Evolutionary conservation across 2,888 invertebrate species (phyloP), one percentile per base, ranked within the genome.

Genomic region (Latheticus oryzae): DNA sequence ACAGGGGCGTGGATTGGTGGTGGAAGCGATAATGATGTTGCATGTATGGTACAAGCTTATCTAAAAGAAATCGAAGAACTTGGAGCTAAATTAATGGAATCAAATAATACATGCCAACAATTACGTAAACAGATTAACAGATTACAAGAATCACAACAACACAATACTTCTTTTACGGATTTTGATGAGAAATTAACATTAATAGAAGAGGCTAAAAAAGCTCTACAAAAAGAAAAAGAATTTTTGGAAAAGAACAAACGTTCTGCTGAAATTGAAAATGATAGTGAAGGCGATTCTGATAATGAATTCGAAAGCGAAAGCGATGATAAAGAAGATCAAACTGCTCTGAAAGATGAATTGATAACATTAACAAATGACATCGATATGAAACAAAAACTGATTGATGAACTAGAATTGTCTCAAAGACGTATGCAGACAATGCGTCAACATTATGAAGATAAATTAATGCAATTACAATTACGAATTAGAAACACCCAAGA

Each of bases 291-390:
- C 7, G 81, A 84, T 23, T 78, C 77, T 15, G 84, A 84, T 23
- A 76, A 78, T 13, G 84, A 82, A 4, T 84, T 84, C 16, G 84
- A 82, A 0, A 85, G 85, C 1, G 85, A 85, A 26, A 83, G 82
- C 8, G 84, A 84, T 35, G 82, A 81, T 12, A 82, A 81, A 58
- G 75, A 76, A 67, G 73, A 82, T 50, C 81, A 82, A 58, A 83
- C 81, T 30, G 85, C 86, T 24, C 85, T 88, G 60, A 85, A 91
- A 64, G 90, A 91, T 17, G 93, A 96, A 75, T 80, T 98, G 57
- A 91, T 94, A 7, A 90, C 91, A 5, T 80, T 98, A 8, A 95
- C 94, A 52, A 91, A 91, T 35, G 95, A 97, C 78, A 97, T 98
- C 64, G 93, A 93, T 73, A 91, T 96, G 50, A 98, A 98, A 76